Conservation (phyloP, 1,140 invertebrate species). For the Ptiloglossa arizonensis region DNA sequence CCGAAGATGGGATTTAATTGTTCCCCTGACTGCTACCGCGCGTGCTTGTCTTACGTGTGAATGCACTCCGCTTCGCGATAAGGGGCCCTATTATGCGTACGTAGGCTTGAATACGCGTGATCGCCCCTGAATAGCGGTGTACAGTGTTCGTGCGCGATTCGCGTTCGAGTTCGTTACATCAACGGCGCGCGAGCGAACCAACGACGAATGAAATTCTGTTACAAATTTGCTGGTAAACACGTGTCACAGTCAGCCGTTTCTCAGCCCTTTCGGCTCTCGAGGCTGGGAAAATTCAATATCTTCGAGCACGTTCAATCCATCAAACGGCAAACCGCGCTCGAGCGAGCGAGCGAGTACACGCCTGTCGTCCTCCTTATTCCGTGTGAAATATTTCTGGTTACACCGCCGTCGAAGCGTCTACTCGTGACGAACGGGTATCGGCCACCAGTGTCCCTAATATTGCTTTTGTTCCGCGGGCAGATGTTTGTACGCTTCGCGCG, state of each 20-base stretch:
- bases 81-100: neutral
- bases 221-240: constrained; percentile 30
- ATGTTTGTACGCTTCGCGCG: too few relatives aligned
- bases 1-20: constrained; percentile 2
- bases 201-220: constrained; percentile 6
- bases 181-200: neutral
- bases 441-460: neutral
- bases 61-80: neutral
- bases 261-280: constrained; percentile 1
- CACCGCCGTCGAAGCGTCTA: neutral
- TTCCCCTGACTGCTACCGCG: neutral
- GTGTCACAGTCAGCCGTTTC: constrained; percentile 14
- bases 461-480: neutral
- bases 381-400: constrained; percentile 28
- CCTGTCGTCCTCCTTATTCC: constrained; percentile 3
- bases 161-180: neutral
- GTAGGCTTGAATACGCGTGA: neutral
- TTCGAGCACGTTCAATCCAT: constrained; percentile 33
- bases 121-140: constrained; percentile 1
- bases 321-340: constrained; percentile 15
- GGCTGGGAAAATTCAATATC: constrained; percentile 36
- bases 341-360: too few relatives aligned
- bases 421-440: neutral
- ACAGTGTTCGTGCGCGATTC: neutral
- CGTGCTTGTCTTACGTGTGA: constrained; percentile 2